Conservation (phyloP, 2,113 vertebrate species). For the Sceloporus undulatus region DNA sequence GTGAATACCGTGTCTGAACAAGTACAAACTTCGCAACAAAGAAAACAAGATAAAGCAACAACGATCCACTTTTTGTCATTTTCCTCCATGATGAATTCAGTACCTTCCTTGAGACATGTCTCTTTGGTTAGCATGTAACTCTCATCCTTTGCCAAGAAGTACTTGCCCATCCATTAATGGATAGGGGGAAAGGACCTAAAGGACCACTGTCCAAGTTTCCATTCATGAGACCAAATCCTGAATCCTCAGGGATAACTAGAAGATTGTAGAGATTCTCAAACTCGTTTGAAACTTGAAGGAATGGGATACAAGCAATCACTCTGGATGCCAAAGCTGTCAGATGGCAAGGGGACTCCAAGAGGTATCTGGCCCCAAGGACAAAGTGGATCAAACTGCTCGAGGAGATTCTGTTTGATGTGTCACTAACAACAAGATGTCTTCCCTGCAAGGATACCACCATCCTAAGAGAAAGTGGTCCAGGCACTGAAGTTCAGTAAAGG, state of each 20-base stretch:
- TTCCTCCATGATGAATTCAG: neutral
- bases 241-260: neutral
- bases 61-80: neutral
- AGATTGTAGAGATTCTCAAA: accelerated
- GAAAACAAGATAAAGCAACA: neutral
- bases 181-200: no score
- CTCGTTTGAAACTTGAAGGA: neutral
- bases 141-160: neutral
- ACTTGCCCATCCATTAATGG: no score
- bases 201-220: no score
- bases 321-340: neutral
- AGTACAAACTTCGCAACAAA: neutral
- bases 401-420: neutral
- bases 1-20: neutral
- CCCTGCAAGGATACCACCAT: no score
- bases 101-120: neutral
- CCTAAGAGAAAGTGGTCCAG: neutral
- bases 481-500: neutral
- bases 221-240: neutral
- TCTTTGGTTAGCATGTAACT: neutral
- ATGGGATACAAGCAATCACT: accelerated
- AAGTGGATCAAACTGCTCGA: accelerated
- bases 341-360: neutral
- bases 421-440: accelerated
- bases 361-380: neutral